phyloP scores from a whole-genome alignment of 2,797 vertebrate species.

The Enteromius argenteus region DNA sequence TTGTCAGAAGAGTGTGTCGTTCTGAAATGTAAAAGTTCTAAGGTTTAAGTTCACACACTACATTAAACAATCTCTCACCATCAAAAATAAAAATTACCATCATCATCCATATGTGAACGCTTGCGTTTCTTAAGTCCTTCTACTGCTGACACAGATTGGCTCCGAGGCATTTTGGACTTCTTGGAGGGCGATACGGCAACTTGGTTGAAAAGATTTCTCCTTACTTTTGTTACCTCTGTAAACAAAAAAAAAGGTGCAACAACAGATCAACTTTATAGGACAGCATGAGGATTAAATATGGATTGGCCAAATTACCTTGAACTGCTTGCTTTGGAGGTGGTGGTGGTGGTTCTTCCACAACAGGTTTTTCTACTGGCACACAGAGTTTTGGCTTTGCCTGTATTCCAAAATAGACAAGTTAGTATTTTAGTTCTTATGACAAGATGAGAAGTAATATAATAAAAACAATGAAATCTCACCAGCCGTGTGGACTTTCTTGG shows the following conservation, averaged over 20 bases:
- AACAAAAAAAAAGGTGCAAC: background rate
- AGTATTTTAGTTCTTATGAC: background rate
- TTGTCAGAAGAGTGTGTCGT: conserved; percentile 84
- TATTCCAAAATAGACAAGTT: conserved; percentile 22
- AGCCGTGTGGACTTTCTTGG: conserved; percentile 81
- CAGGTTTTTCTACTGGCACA: conserved; percentile 71
- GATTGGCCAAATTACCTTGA: conserved; percentile 80
- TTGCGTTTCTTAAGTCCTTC: conserved; percentile 83
- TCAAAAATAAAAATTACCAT: conserved; percentile 53
- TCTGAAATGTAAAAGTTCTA: conserved; percentile 73
- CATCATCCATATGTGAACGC: conserved; percentile 65
- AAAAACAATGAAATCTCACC: conserved; percentile 72
- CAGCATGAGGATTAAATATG: background rate
- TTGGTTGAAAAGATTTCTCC: conserved; percentile 94
- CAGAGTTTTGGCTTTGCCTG: conserved; percentile 75
- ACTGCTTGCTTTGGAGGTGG: conserved; percentile 80
- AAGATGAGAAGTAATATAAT: background rate
- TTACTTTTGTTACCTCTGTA: conserved; percentile 93
- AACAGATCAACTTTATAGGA: conserved; percentile 7
- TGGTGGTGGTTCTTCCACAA: conserved; percentile 58
- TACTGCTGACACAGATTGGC: conserved; percentile 89
- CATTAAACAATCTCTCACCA: background rate
- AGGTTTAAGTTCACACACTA: background rate
- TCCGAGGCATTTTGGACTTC: conserved; percentile 85
- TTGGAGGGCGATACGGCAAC: conserved; percentile 82